These are phyloP conservation scores for Anabacerthia variegaticeps DNA, from an alignment of 2,797 vertebrate species.

Conservation along the genomic window DNA sequence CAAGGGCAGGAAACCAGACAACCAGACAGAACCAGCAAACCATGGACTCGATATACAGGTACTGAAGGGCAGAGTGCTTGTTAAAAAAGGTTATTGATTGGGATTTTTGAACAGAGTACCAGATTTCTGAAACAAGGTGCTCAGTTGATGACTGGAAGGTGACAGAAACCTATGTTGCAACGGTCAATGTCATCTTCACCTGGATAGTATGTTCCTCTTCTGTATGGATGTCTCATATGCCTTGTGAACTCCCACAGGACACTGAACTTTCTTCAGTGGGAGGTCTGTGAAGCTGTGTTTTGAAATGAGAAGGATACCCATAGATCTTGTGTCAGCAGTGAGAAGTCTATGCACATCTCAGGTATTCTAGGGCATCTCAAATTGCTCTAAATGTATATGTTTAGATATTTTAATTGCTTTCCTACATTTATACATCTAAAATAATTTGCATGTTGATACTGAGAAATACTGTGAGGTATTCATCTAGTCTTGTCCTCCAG, in stretches of 20 bases:
- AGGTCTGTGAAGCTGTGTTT: not conserved
- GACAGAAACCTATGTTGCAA: not conserved
- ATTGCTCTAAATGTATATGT: not conserved
- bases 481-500: not conserved
- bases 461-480: not conserved
- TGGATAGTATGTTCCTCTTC: not conserved
- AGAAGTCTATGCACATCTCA: not conserved
- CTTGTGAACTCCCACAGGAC: rapidly evolving
- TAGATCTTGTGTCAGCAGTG: not conserved
- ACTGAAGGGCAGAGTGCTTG: not conserved
- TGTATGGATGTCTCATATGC: not conserved
- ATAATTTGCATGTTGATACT: not conserved
- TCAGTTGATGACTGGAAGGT: not conserved
- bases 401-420: not conserved
- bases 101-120: not conserved
- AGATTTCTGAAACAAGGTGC: not conserved
- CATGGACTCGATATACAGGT: not conserved
- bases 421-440: not conserved
- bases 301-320: not conserved
- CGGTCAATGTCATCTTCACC: not conserved
- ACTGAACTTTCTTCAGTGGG: not conserved
- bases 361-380: not conserved
- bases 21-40: not conserved
- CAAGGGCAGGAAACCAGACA: not conserved
- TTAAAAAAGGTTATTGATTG: not conserved